Base-by-base conservation (phyloP, 2,888 invertebrate species). In the Stegana nigrithorax region DNA sequence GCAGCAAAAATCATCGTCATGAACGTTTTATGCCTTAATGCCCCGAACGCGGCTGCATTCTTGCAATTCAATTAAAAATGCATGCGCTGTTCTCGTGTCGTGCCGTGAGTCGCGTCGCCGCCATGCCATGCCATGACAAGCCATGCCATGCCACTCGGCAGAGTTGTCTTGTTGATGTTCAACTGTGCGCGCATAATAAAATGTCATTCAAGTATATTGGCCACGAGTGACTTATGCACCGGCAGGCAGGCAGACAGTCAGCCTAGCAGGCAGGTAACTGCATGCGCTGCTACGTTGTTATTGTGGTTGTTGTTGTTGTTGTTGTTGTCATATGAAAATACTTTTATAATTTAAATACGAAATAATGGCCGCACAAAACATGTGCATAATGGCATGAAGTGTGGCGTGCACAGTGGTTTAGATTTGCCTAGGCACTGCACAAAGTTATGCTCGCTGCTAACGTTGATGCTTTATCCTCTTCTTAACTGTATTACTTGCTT, bases 171-270 rank as follows among this genome's bases (percentile, higher is more conserved):
- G 36, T 36, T 5, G 36, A n/a, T 23, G 45, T 21, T 14, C 53
- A 32, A 29, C 53, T 53, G 53, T 19, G 53, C 32, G 29, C 32
- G 29, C 53, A 53, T 29, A 53, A 32, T 53, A 29, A 53, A 53
- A 53, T 53, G 53, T 53, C 53, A 53, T 53, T 53, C 17, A 53
- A 53, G 53, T 19, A 29, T 53, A 53, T 53, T 53, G 53, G 53
- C 53, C 53, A 53, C 53, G 19, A 32, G 32, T 17, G 53, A 53
- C 53, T 4, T 29, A 6, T n/a, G n/a, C n/a, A n/a, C n/a, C n/a
- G n/a, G n/a, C n/a, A n/a, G n/a, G n/a, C n/a, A n/a, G n/a, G n/a
- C n/a, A n/a, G n/a, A n/a, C n/a, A n/a, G n/a, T n/a, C n/a, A n/a
- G n/a, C n/a, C n/a, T n/a, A n/a, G n/a, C n/a, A n/a, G n/a, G n/a